Evolutionary conservation across 2,797 vertebrate species (phyloP), one percentile per base, ranked within the genome.

Genomic region (Hafferia zeledoni): DNA sequence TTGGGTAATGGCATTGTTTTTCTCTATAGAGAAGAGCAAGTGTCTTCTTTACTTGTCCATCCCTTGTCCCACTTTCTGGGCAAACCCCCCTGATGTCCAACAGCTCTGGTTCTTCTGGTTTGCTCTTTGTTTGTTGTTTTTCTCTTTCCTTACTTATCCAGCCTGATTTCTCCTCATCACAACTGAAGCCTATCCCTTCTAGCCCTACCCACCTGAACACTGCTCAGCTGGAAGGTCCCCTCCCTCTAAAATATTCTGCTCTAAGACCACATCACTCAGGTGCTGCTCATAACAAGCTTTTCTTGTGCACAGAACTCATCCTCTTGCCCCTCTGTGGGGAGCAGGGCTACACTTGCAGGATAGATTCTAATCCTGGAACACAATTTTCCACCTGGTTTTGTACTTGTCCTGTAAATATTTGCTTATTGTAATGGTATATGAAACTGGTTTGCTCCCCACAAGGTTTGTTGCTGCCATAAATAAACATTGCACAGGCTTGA

Each of bases 41-140:
- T 0, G 0, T 12, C 23, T 0, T 47, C 49, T 44, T 60, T 49
- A 13, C 28, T 9, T 12, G 8, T 18, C 6, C 37, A 39, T 39
- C 7, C 41, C 41, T 17, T 43, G 41, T 43, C 11, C 25, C 24
- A 18, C 13, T 22, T 46, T 31, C 69, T 28, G 47, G 20, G 9
- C 15, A 77, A 83, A 46, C 1, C 9, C 2, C 2, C 9, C 22
- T 18, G 13, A 14, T 25, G 2, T 28, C 28, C 31, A 75, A 12
- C 1, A 64, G 6, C 11, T 78, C 60, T 56, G 59, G 43, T 8
- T 71, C 25, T 31, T 84, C 44, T 56, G 11, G 3, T 64, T 74
- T 91, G 10, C 28, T 67, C 6, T 25, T 31, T 56, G 20, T 5
- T n/a, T 35, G n/a, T n/a, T 47, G 61, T 4, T 30, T 39, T 81